These are phyloP conservation scores for Eucriotettix oculatus DNA, from an alignment of 2,888 invertebrate genomes.

Conservation along the genomic window DNA sequence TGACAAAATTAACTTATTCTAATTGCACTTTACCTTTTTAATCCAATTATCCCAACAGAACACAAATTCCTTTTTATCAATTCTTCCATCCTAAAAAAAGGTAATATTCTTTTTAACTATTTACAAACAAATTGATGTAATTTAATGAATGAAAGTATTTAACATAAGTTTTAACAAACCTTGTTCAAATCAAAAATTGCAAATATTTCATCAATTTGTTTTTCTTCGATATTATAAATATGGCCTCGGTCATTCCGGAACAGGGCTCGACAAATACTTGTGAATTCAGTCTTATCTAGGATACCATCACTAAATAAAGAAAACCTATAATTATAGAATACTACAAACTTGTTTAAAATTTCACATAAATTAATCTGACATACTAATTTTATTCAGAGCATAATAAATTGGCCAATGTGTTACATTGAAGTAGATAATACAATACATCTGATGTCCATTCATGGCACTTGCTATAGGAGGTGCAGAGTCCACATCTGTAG, in stretches of 20 bases:
- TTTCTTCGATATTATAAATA: constrained; percentile 58
- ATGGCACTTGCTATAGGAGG: too few relatives aligned
- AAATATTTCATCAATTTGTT: constrained; percentile 57
- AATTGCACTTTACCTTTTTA: constrained; percentile 42
- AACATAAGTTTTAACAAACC: constrained; percentile 17
- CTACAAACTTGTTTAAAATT: background rate
- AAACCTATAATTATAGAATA: background rate
- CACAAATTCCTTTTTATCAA: constrained; percentile 68
- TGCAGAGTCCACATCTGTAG: too few relatives aligned
- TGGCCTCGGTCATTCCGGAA: constrained; percentile 76
- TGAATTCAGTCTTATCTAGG: constrained; percentile 59
- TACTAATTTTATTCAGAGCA: too few relatives aligned
- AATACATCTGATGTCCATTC: too few relatives aligned
- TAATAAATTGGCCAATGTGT: too few relatives aligned
- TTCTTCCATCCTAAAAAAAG: constrained; percentile 41
- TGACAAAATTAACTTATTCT: too few relatives aligned
- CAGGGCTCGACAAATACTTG: constrained; percentile 64
- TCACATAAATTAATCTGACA: too few relatives aligned
- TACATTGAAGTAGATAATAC: too few relatives aligned
- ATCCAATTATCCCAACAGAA: constrained; percentile 85
- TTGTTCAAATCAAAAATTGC: constrained; percentile 62
- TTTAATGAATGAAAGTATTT: background rate
- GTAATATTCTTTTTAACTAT: background rate
- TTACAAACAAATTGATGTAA: background rate
- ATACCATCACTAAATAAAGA: constrained; percentile 47